Percentiles rank a stretch among this genome's conserved stretches.
These are phyloP conservation scores for Sphaeramia orbicularis DNA, from an alignment of 2,797 vertebrate species.

Conservation along the genomic window DNA sequence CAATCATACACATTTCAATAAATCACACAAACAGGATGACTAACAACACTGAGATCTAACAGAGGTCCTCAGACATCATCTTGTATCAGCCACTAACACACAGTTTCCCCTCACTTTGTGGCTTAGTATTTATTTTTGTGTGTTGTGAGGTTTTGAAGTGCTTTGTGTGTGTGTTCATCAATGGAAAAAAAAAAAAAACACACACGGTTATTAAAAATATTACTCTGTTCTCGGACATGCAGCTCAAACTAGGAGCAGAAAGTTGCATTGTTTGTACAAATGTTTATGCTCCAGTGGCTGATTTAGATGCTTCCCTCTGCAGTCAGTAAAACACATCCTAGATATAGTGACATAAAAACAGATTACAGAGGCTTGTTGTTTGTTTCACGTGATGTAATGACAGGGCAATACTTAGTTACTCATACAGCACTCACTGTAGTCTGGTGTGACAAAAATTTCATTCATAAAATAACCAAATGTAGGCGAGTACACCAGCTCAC, in stretches of 20 bases:
- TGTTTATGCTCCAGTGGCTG: constrained; percentile 51
- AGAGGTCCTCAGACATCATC: constrained; percentile 63
- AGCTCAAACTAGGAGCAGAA: constrained; percentile 24
- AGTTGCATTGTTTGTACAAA: constrained; percentile 31
- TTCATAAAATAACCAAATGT: constrained; percentile 44
- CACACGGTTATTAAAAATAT: constrained; percentile 14
- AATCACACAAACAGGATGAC: constrained; percentile 69
- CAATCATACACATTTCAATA: constrained; percentile 72
- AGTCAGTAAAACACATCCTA: constrained; percentile 35
- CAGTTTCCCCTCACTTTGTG: constrained; percentile 38
- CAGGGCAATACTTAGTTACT: constrained; percentile 47
- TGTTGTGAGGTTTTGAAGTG: constrained; percentile 35
- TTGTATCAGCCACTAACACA: constrained; percentile 61
- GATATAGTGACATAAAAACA: constrained; percentile 23
- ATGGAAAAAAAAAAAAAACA: constrained; percentile 9
- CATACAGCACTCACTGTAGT: constrained; percentile 56
- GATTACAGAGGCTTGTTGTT: constrained; percentile 47
- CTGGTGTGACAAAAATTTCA: constrained; percentile 35
- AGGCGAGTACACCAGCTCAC: constrained; percentile 47
- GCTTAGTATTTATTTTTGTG: constrained; percentile 13
- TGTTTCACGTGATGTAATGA: constrained; percentile 33
- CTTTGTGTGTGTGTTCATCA: constrained; percentile 32
- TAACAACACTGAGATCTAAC: constrained; percentile 46
- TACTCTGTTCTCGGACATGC: constrained; percentile 16
- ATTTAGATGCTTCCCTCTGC: constrained; percentile 57